A percentile compares a stretch with the other conserved stretches of the same genome.
Conservation (phyloP, 2,797 vertebrate genomes). For the Catostomus latipinnis region DNA sequence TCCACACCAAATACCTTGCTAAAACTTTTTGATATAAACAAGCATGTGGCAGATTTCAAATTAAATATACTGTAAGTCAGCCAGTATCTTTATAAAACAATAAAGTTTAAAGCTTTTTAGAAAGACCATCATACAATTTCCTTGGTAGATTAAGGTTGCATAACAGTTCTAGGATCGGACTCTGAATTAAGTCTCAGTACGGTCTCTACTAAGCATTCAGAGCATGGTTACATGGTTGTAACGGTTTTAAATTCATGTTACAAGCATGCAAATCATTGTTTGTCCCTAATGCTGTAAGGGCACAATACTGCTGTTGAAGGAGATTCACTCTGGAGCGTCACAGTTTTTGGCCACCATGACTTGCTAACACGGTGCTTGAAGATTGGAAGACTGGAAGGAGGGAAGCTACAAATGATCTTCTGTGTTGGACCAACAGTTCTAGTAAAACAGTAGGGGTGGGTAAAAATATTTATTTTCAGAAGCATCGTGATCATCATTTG, state of each 20-base stretch:
- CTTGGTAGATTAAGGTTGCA: slow-evolving; percentile 1
- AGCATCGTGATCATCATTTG: too few relatives aligned
- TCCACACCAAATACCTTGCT: too few relatives aligned
- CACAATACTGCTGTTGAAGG: slow-evolving; percentile 89
- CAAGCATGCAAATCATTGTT: slow-evolving; percentile 79
- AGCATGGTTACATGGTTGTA: background rate
- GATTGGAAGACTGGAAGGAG: slow-evolving; percentile 60
- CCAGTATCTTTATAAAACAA: too few relatives aligned
- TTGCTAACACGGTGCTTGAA: slow-evolving; percentile 82
- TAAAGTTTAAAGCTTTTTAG: too few relatives aligned
- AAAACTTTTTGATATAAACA: too few relatives aligned
- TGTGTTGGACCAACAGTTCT: slow-evolving; percentile 82
- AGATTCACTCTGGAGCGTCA: slow-evolving; percentile 81
- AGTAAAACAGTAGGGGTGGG: slow-evolving; percentile 74
- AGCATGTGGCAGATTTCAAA: too few relatives aligned
- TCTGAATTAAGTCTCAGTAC: background rate
- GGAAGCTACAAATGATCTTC: slow-evolving; percentile 85
- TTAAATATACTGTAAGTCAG: too few relatives aligned
- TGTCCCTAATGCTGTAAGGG: slow-evolving; percentile 78
- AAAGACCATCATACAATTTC: background rate
- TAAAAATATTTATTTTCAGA: too few relatives aligned
- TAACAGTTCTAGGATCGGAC: background rate
- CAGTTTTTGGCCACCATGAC: slow-evolving; percentile 87
- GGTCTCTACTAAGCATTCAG: background rate
- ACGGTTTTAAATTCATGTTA: background rate